Evolutionary conservation across 2,113 vertebrate species (phyloP).

Genomic region (Laticauda colubrina): DNA sequence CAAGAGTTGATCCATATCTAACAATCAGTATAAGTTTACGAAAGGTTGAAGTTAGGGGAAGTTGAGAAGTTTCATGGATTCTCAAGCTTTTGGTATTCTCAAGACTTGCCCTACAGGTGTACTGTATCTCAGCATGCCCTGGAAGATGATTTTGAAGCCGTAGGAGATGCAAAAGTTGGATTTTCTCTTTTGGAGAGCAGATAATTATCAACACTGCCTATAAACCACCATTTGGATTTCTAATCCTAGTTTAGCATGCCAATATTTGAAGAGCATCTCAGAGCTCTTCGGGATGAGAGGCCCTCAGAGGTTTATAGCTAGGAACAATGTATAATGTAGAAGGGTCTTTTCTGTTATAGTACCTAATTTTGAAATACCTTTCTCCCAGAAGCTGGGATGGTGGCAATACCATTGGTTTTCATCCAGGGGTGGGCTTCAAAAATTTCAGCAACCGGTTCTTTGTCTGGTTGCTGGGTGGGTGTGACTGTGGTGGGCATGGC

Average conservation of each 20-base stretch:
- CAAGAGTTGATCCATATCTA: neutral
- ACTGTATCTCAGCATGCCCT: neutral
- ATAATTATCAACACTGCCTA: neutral
- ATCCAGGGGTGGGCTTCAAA: neutral
- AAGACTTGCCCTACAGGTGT: neutral
- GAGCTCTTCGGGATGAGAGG: neutral
- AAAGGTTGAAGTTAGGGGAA: neutral
- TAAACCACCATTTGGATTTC: neutral
- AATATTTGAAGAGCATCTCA: neutral
- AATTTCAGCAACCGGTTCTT: no score
- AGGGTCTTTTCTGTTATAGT: neutral
- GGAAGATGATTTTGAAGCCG: neutral
- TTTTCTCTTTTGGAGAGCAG: neutral
- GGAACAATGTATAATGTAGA: neutral
- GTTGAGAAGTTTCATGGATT: rapidly evolving
- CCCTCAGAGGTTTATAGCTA: neutral
- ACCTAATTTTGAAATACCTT: neutral
- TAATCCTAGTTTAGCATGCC: neutral
- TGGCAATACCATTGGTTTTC: neutral
- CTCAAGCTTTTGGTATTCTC: neutral
- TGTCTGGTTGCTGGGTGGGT: no score
- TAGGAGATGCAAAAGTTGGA: neutral
- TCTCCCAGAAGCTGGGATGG: neutral
- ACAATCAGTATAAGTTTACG: neutral
- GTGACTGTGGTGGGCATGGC: no score